phyloP scores from a whole-genome alignment of 1,140 invertebrate genomes.

The Sitobion miscanthi region DNA sequence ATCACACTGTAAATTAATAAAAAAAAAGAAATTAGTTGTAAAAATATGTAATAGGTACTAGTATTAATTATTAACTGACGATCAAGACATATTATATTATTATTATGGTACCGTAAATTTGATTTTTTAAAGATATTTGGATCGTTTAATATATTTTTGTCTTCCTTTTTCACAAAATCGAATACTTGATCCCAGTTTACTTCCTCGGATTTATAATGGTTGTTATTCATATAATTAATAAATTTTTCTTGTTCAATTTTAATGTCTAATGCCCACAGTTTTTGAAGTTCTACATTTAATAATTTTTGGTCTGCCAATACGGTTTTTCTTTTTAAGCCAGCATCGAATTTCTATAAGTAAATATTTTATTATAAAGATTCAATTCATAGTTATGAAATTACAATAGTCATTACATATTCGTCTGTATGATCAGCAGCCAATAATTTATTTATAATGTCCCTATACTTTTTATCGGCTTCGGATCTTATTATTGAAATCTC shows the following conservation, averaged over 20 bases:
- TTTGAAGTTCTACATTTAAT: not conserved
- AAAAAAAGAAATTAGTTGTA: not conserved
- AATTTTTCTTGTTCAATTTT: not conserved
- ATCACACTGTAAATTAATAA: not conserved
- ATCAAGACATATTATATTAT: not conserved
- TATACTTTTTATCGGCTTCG: not conserved
- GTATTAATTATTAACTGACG: not conserved
- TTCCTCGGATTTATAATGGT: not conserved
- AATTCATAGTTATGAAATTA: not conserved
- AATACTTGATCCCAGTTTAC: conserved; percentile 12
- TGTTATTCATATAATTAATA: not conserved
- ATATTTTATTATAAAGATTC: not conserved
- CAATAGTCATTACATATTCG: not conserved
- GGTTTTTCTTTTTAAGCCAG: not conserved
- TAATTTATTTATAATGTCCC: conserved; percentile 34
- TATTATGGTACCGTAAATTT: not conserved
- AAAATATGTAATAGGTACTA: not conserved
- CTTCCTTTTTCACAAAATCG: not conserved
- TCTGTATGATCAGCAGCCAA: not conserved
- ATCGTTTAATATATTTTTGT: not conserved
- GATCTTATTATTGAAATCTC: not conserved
- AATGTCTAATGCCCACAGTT: not conserved
- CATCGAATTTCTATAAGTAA: not conserved
- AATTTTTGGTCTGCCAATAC: not conserved
- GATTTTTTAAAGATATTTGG: not conserved